Base-by-base conservation (phyloP, 1,140 invertebrate species). In the Magallana angulata region DNA sequence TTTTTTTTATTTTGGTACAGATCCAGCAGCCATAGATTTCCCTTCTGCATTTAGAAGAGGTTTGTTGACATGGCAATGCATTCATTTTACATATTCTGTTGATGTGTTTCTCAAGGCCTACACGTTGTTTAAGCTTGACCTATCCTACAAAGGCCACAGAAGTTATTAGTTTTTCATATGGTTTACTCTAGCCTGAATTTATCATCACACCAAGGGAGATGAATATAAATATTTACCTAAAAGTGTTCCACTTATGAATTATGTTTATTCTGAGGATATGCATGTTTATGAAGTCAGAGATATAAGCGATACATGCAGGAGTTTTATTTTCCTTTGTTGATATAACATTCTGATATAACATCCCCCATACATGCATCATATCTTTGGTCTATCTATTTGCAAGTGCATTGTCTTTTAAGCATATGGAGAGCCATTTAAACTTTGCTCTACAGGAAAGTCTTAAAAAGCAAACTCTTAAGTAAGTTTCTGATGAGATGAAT, bases 151-250 rank as follows among this genome's bases (percentile, higher is more conserved):
- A 30, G 68, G 68, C 68, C 68, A 76, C 18, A 9, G 68, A 76
- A 76, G 68, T 76, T 76, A 76, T 76, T 76, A 76, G 68, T 76
- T 76, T 76, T 76, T 76, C 68, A 76, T 76, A 76, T 76, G 68
- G 68, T 76, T 76, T 76, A 76, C 68, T 62, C 36, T 18, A 76
- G 12, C 30, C 68, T 30, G 68, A 76, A 76, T 76, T 30, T 76
- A 76, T 76, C 68, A 76, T 76, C 68, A 76, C 68, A 76, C 24
- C 68, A 36, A 30, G 68, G 14, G 18, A 76, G 68, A 76, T 76
- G 68, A 76, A 76, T 30, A 11, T 76, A 76, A 76, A 76, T 76
- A 76, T 76, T 76, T 76, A 76, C 68, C 24, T 76, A 30, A 76
- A 76, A 76, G 68, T 76, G 68, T 30, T 76, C 24, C 9, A 76